A percentile compares a stretch with the other conserved stretches of the same genome.
These are phyloP conservation scores for Sebastes vulpes DNA, from an alignment of 2,797 vertebrate genomes.

Conservation along the genomic window DNA sequence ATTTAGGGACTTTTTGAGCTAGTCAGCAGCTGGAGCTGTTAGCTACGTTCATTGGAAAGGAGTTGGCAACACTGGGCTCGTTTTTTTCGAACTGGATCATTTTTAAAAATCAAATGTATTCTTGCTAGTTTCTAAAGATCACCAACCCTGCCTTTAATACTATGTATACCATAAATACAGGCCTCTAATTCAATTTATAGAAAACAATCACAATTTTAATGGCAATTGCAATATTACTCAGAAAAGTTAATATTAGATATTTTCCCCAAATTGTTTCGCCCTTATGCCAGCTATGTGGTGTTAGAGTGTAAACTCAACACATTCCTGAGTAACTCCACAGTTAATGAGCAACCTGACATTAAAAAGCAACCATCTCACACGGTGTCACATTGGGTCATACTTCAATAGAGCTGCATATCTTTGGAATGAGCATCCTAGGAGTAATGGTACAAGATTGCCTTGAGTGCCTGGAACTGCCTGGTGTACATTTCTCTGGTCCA, in stretches of 20 bases:
- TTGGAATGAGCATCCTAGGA: slow-evolving; percentile 25
- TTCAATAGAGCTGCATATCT: slow-evolving; percentile 31
- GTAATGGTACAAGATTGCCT: slow-evolving; percentile 44
- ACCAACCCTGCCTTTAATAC: neutral
- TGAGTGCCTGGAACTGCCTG: slow-evolving; percentile 46
- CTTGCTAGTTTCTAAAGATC: too few relatives aligned
- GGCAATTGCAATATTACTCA: neutral
- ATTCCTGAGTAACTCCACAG: neutral
- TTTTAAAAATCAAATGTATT: too few relatives aligned
- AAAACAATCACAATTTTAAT: neutral
- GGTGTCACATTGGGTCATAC: slow-evolving; percentile 11
- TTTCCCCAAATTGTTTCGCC: neutral
- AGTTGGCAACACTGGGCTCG: too few relatives aligned
- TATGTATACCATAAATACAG: neutral
- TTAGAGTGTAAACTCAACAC: neutral
- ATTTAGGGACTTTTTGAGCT: neutral
- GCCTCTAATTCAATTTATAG: neutral
- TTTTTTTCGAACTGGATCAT: too few relatives aligned
- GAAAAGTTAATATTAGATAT: neutral
- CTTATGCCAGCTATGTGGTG: neutral
- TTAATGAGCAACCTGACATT: slow-evolving; percentile 9
- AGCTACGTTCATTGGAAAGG: too few relatives aligned
- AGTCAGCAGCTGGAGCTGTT: neutral
- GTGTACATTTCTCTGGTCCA: slow-evolving; percentile 39
- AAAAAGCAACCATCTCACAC: neutral